Evolutionary conservation across 1,140 invertebrate genomes (phyloP).

Genomic region (Berghia stephanieae): DNA sequence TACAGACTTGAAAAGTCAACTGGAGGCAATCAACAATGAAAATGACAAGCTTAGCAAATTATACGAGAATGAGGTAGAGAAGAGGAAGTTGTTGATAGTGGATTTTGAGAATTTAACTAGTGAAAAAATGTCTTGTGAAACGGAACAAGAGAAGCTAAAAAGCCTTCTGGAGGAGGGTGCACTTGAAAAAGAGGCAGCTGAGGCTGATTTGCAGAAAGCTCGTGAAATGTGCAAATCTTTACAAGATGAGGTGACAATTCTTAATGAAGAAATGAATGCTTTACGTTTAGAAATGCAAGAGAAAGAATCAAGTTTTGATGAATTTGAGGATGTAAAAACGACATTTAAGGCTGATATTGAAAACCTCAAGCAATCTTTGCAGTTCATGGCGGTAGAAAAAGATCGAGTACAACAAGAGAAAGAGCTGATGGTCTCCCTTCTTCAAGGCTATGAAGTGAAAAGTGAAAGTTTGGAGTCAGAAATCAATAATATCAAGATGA

Average conservation of each 20-base stretch:
- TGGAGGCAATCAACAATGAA: not conserved
- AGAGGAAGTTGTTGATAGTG: too few relatives aligned
- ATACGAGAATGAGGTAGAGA: too few relatives aligned
- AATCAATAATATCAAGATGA: conserved; percentile 9
- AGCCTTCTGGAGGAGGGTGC: conserved; percentile 34
- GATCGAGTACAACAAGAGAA: conserved; percentile 25
- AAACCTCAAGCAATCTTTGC: conserved; percentile 25
- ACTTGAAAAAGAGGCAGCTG: conserved; percentile 31
- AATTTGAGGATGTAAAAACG: conserved; percentile 24
- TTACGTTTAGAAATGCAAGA: conserved; percentile 24
- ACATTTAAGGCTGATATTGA: conserved; percentile 27
- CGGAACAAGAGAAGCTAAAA: conserved; percentile 41
- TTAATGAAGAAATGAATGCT: too few relatives aligned
- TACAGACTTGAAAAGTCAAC: not conserved
- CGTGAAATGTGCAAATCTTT: conserved; percentile 28
- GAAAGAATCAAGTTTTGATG: conserved; percentile 27
- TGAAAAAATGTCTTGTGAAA: conserved; percentile 42
- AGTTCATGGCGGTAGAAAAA: conserved; percentile 22
- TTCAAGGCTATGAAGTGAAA: conserved; percentile 21
- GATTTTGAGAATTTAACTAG: not conserved
- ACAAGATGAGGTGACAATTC: conserved; percentile 43
- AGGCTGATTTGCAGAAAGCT: conserved; percentile 30
- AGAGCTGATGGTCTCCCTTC: conserved; percentile 21
- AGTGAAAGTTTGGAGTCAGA: conserved; percentile 18
- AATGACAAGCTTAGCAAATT: not conserved